Percentiles rank a stretch among this genome's conserved stretches.
Evolutionary conservation across 2,888 invertebrate species (phyloP).

Genomic region (Sipunculus nudus): DNA sequence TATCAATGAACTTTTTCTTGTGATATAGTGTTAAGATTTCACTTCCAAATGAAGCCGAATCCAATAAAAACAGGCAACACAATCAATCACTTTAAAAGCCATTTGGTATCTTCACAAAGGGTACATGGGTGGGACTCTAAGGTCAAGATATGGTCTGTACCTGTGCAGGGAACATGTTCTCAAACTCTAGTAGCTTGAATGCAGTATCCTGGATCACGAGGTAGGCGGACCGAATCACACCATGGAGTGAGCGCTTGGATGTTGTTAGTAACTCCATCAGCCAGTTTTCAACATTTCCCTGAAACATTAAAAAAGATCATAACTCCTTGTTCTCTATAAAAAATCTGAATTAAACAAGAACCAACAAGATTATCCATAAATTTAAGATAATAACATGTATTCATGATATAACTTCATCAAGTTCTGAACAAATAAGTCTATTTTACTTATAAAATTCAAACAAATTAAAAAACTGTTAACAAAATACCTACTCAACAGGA

Average conservation of each 20-base stretch:
- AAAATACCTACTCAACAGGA: no score
- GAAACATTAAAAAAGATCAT: slow-evolving; percentile 9
- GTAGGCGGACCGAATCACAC: slow-evolving; percentile 86
- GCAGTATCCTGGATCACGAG: slow-evolving; percentile 84
- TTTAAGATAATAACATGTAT: background rate
- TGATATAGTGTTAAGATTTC: no score
- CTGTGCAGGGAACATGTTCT: slow-evolving; percentile 95
- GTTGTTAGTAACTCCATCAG: slow-evolving; percentile 86
- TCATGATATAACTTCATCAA: slow-evolving; percentile 2
- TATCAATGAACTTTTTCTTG: no score
- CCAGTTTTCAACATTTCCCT: slow-evolving; percentile 87
- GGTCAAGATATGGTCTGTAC: no score
- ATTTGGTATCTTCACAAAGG: no score
- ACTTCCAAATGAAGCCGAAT: no score
- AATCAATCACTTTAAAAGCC: no score
- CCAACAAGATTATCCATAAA: background rate
- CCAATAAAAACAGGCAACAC: no score
- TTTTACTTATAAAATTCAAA: no score
- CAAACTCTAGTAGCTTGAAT: slow-evolving; percentile 85
- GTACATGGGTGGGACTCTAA: no score
- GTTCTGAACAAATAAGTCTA: background rate
- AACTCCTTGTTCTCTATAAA: no score
- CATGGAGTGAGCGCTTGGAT: slow-evolving; percentile 88
- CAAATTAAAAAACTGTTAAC: no score
- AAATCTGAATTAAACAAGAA: background rate